phyloP scores from a whole-genome alignment of 2,888 invertebrate species.

The Drosophila percnosoma region DNA sequence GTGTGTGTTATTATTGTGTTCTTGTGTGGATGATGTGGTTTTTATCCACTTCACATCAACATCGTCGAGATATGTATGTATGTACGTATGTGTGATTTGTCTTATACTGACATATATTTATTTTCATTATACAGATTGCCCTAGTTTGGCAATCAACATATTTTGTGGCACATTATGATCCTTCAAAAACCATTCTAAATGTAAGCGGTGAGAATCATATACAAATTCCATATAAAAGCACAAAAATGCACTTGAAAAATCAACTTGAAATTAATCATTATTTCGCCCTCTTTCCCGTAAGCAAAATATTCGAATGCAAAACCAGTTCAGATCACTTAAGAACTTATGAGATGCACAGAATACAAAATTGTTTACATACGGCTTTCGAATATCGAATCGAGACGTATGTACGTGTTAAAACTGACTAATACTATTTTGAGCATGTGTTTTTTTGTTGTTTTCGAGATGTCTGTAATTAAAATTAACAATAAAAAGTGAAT shows the following conservation, averaged over 20 bases:
- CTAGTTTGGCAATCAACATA: background rate
- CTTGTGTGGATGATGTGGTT: constrained; percentile 11
- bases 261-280: background rate
- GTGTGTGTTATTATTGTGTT: constrained; percentile 24
- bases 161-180: background rate
- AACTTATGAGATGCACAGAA: background rate
- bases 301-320: background rate
- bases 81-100: background rate
- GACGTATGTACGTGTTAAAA: background rate
- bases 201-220: background rate
- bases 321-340: background rate
- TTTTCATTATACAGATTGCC: background rate
- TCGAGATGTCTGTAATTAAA: background rate
- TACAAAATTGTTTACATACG: background rate
- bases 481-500: constrained; percentile 18
- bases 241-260: constrained; percentile 10
- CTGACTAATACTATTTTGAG: background rate
- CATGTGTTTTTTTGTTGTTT: background rate
- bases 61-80: constrained; percentile 7
- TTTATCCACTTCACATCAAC: constrained; percentile 20
- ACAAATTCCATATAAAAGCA: background rate
- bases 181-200: background rate
- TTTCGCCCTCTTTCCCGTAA: background rate
- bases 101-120: constrained; percentile 3
- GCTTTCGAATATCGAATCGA: background rate